Base-by-base conservation (phyloP, 2,888 invertebrate species). In the Camptogramma bilineatum region DNA sequence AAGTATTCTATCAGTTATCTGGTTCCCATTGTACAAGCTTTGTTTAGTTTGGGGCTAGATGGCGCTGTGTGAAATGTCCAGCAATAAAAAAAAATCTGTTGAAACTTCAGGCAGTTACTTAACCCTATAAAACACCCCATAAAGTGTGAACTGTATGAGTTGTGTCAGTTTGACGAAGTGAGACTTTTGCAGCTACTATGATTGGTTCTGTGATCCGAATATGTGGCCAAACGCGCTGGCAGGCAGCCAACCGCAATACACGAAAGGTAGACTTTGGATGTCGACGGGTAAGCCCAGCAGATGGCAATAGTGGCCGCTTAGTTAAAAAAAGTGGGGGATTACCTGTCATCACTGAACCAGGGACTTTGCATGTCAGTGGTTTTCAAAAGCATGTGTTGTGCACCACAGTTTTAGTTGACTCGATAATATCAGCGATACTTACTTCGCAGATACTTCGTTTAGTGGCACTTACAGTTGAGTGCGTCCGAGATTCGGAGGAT, bases 211-310 rank as follows among this genome's bases (percentile, higher is more conserved):
- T 50, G 42, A 31, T 16, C 18, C 19, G 78, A 78, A 82, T 84
- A 82, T 84, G 82, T 77, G 80, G 73, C 74, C 73, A 79, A 83
- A 83, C 86, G 83, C 79, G 81, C 66, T 91, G 91, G 91, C 89
- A 72, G 66, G 61, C 61, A 68, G 86, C 91, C 91, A 91, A 84
- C 85, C 85, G 81, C 87, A 84, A 86, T 88, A 88, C 83, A 86
- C 83, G 83, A 65, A 63, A 67, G 67, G 67, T 64, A 68, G 67
- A 68, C 64, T 68, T 64, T 56, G 59, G 61, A 64, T 68, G 69
- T 68, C 70, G 62, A 65, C 68, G 64, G 57, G 62, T 61, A 65
- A 56, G 56, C 62, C 66, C 66, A 62, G 62, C 70, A 72, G 70
- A 70, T 70, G 72, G 72, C 66, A 62, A 66, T 66, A 66, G 54